phyloP scores from a whole-genome alignment of 2,113 vertebrate genomes.

The Heterochromis multidens region DNA sequence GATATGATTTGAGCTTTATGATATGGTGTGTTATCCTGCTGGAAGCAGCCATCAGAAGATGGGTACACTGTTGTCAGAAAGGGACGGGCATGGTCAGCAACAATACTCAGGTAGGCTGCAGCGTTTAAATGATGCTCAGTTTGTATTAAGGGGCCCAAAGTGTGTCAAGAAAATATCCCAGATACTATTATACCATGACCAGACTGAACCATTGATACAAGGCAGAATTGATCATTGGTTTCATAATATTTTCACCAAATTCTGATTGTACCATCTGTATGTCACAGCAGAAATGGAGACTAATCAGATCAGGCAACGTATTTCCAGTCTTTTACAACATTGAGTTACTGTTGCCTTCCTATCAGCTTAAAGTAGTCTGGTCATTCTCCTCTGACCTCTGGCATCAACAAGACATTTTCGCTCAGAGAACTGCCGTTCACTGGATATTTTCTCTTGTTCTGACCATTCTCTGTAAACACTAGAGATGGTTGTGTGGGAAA shows the following conservation, averaged over 20 bases:
- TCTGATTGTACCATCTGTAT: accelerated
- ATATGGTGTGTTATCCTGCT: not conserved
- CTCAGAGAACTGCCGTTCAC: not conserved
- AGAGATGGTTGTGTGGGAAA: not conserved
- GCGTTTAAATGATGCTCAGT: not conserved
- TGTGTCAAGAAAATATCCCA: not conserved
- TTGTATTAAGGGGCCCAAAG: not conserved
- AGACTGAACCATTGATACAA: not conserved
- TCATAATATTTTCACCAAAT: not conserved
- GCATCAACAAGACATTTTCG: accelerated
- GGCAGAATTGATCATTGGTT: not conserved
- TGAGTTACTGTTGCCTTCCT: not conserved
- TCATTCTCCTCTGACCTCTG: not conserved
- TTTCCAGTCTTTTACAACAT: not conserved
- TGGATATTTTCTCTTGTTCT: not conserved
- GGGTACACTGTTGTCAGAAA: not conserved
- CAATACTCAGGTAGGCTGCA: accelerated
- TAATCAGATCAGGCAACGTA: too few species aligned
- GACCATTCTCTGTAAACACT: not conserved
- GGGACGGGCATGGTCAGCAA: not conserved
- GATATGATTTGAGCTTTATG: not conserved
- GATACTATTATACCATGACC: not conserved
- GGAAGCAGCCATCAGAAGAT: not conserved
- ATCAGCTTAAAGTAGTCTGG: not conserved
- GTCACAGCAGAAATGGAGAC: not conserved